Evolutionary conservation across 2,797 vertebrate genomes (phyloP), one percentile per base, ranked within the genome.

Genomic region (Sebastiscus tertius): DNA sequence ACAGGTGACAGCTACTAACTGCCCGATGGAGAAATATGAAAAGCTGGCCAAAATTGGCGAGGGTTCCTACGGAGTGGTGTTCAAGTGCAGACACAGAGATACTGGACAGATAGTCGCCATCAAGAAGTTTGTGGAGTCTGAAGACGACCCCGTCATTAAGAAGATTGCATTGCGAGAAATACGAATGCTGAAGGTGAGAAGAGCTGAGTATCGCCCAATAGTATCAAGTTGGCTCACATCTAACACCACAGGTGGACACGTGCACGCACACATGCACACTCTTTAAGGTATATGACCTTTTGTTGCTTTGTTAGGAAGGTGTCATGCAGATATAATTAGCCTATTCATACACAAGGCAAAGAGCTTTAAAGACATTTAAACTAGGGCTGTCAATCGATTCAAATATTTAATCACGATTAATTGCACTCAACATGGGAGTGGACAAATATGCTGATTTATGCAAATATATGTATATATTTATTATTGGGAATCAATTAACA

Each of bases 121-220:
- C 90, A 98, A 98, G 93, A 97, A 97, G 84, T 98, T 97, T 89
- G 96, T 97, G 86, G 96, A 97, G 81, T 97, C 97, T 0, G 97
- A 98, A 86, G 97, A 98, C 1, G 97, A 98, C 70, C 97, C 97
- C 0, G 94, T 97, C 42, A 96, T 97, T 80, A 98, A 96, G 94
- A 98, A 98, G 94, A 97, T 98, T 59, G 97, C 97, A 2, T 73
- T 97, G 75, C 91, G 97, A 85, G 97, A 98, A 92, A 97, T 97
- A 79, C 94, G 95, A 0, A 96, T 97, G 97, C 90, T 98, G 74
- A 98, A 97, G 97, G 97, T 98, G 90, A 79, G 89, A 79, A 29
- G 59, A 65, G 72, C 42, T 59, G 20, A 60, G 54, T 64, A 58
- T 78, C 46, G 78, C 11, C 18, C 20, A 6, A 22, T 13, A 22